Evolutionary conservation across 2,797 vertebrate species (phyloP).

Genomic region (Chelon labrosus): DNA sequence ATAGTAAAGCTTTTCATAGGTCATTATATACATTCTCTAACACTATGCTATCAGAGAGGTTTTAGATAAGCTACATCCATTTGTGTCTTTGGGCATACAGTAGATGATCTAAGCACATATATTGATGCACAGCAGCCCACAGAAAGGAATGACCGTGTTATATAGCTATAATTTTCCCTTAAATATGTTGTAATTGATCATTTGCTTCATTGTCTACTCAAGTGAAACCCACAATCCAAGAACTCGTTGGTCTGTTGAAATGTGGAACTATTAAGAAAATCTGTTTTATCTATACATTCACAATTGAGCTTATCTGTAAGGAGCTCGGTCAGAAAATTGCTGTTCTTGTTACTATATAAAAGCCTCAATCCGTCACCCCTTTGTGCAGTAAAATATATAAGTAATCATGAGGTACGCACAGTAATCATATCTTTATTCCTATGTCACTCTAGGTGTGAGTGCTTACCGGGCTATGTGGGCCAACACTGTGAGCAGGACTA

Average conservation of each 20-base stretch:
- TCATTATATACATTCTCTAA: not conserved
- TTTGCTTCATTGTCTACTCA: not conserved
- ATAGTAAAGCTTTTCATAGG: fast-evolving
- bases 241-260: not conserved
- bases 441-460: conserved; percentile 89
- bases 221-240: not conserved
- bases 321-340: not conserved
- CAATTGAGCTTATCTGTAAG: not conserved
- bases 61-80: not conserved
- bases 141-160: no score
- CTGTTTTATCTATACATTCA: not conserved
- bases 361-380: conserved; percentile 3
- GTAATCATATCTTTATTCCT: conserved; percentile 31
- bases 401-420: conserved; percentile 6
- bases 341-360: not conserved
- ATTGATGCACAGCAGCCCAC: no score
- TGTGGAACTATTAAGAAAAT: not conserved
- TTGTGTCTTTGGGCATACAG: not conserved
- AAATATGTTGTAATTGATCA: no score
- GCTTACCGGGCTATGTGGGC: conserved; percentile 92
- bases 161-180: no score
- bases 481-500: conserved; percentile 91
- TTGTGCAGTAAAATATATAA: conserved; percentile 8
- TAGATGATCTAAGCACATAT: not conserved
- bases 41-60: not conserved